Percentiles rank a stretch among this genome's conserved stretches.
Evolutionary conservation across 2,888 invertebrate species (phyloP).

Genomic region (Lasiommata megera): DNA sequence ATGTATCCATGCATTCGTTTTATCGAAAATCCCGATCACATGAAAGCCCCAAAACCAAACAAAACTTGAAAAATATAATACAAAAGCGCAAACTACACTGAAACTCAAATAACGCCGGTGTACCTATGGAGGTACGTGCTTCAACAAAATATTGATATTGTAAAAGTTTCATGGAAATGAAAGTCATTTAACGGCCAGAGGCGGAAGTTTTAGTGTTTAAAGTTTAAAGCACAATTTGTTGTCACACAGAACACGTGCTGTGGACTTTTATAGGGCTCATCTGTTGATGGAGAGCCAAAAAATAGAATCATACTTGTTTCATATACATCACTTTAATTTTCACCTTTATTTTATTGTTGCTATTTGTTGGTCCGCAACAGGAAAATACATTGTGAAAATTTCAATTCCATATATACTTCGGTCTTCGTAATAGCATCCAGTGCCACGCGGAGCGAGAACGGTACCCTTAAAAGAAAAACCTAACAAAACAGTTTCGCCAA

Average conservation of each 20-base stretch:
- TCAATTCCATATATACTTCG: no score
- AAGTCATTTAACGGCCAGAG: slow-evolving; percentile 7
- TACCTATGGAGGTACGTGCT: slow-evolving; percentile 1
- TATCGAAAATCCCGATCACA: neutral
- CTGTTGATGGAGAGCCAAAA: no score
- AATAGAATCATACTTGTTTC: no score
- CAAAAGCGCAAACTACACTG: neutral
- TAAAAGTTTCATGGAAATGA: slow-evolving; percentile 10
- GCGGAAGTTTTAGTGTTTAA: neutral
- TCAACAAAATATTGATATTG: slow-evolving; percentile 12
- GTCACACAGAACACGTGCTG: neutral
- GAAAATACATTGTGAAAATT: no score
- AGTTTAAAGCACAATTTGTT: slow-evolving; percentile 5
- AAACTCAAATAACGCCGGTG: slow-evolving; percentile 11
- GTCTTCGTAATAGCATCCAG: no score
- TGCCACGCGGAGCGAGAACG: no score
- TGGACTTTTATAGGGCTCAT: neutral
- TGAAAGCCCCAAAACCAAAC: neutral
- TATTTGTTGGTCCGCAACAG: no score
- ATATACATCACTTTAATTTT: no score
- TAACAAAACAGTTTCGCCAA: neutral
- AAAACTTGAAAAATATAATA: slow-evolving; percentile 7
- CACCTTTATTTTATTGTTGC: no score
- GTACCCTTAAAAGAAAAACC: neutral
- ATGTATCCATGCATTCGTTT: neutral